These are phyloP conservation scores for Xiphydria camelus DNA, from an alignment of 2,888 invertebrate species.

Conservation along the genomic window DNA sequence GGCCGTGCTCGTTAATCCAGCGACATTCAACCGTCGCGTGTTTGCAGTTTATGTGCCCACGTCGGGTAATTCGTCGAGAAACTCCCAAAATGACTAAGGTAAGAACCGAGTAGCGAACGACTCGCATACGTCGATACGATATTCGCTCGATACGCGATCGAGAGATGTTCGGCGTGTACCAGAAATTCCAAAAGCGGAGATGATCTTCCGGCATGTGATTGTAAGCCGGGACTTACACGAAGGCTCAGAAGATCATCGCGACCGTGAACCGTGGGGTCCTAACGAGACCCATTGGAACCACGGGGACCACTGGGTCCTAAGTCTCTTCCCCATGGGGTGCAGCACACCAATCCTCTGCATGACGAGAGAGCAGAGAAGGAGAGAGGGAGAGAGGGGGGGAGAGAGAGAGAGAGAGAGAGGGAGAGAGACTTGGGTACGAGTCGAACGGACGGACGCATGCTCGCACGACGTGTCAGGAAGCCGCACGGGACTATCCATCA, in stretches of 20 bases:
- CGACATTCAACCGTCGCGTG: conserved; percentile 3
- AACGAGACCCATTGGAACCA: conserved; percentile 16
- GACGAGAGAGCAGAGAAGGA: too few species aligned
- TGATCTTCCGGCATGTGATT: conserved; percentile 18
- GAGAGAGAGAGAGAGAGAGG: not conserved
- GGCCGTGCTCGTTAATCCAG: conserved; percentile 7
- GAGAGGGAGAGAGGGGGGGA: not conserved
- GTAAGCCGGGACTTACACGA: conserved; percentile 14
- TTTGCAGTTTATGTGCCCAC: too few species aligned
- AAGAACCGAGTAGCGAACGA: too few species aligned
- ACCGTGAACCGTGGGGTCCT: conserved; percentile 11
- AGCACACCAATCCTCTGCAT: too few species aligned
- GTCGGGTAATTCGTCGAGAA: too few species aligned
- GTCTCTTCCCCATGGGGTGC: conserved; percentile 9
- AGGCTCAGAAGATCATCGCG: conserved; percentile 14
- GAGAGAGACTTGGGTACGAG: too few species aligned
- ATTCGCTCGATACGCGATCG: too few species aligned
- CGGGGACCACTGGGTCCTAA: not conserved
- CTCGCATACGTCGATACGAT: too few species aligned
- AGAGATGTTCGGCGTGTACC: conserved; percentile 1
- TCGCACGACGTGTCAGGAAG: conserved; percentile 8
- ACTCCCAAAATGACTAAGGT: too few species aligned
- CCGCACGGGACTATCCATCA: conserved; percentile 16
- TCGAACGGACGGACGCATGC: too few species aligned
- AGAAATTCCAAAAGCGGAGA: conserved; percentile 13